Base-by-base conservation (phyloP, 2,113 vertebrate genomes). In the Delphinus delphis region DNA sequence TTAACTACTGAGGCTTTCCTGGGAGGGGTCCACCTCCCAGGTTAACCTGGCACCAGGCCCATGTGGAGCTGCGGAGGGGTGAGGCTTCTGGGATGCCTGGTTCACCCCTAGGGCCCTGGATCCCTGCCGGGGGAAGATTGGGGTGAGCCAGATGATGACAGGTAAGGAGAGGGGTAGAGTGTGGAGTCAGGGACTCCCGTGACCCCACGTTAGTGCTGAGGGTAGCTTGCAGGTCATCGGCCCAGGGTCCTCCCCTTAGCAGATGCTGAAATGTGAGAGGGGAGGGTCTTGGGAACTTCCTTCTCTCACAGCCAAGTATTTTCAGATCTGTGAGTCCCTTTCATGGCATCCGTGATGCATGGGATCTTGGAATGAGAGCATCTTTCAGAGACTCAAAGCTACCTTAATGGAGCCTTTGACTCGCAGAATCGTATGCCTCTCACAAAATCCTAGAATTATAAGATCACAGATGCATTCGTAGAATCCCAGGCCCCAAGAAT, bases 341-440 rank as follows among this genome's bases (percentile, higher is more conserved):
- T 74, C 31, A 0, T 2, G 25, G 25, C 67, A 38, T 63, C 91
- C 9, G 60, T 1, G 20, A 77, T 0, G 36, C 53, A 20, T 26
- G 11, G 60, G 25, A 58, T 76, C 47, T 71, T 58, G 77, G 88
- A 84, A 79, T 36, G 21, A 20, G 53, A 63, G 58, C 77, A 23
- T 80, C 77, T 96, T 91, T 96, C 87, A 76, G 6, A 68, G 89
- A 83, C 79, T 93, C 73, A 50, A 65, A 95, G 76, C 65, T 26
- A 74, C 73, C 11, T 82, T 96, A 84, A 89, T 74, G 65, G 88
- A 92, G 36, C 12, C 41, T 89, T 85, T 91, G 86, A 91, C 53
- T 90, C 6, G 0, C 60, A n/a, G 36, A 87, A 88, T 93, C 90
- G 92, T 21, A 47, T n/a, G 53, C 70, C 65, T 83, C 67, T 92